A percentile compares a stretch with the other conserved stretches of the same genome.
phyloP scores from a whole-genome alignment of 1,140 invertebrate species.

The Diachasmimorpha longicaudata region DNA sequence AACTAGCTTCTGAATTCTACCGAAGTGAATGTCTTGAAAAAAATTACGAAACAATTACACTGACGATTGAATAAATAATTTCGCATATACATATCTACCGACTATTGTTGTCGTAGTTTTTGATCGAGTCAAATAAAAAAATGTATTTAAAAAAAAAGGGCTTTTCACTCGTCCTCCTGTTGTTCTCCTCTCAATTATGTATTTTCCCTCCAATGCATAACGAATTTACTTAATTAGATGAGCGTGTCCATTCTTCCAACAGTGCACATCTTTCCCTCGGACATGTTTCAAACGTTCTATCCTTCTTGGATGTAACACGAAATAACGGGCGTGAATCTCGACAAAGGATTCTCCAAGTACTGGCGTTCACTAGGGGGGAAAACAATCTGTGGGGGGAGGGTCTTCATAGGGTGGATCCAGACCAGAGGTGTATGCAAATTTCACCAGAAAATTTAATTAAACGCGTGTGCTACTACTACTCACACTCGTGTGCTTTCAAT shows the following conservation, averaged over 20 bases:
- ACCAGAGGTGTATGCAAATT: constrained; percentile 53
- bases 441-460: constrained; percentile 62
- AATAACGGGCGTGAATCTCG: constrained; percentile 47
- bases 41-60: background rate
- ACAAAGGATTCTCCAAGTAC: constrained; percentile 45
- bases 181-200: background rate
- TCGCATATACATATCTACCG: constrained; percentile 60
- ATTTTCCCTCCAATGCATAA: background rate
- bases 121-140: constrained; percentile 60
- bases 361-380: constrained; percentile 47
- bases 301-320: background rate
- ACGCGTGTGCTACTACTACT: constrained; percentile 36
- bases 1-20: constrained; percentile 18
- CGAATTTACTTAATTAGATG: background rate
- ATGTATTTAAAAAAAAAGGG: constrained; percentile 52
- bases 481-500: background rate
- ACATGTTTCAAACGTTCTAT: constrained; percentile 16
- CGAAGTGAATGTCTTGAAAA: constrained; percentile 13
- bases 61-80: constrained; percentile 43
- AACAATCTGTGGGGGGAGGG: constrained; percentile 21
- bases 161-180: background rate
- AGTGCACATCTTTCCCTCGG: background rate
- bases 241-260: background rate
- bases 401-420: constrained; percentile 17
- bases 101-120: constrained; percentile 63